phyloP scores from a whole-genome alignment of 2,888 invertebrate species.

The Elmis aenea region DNA sequence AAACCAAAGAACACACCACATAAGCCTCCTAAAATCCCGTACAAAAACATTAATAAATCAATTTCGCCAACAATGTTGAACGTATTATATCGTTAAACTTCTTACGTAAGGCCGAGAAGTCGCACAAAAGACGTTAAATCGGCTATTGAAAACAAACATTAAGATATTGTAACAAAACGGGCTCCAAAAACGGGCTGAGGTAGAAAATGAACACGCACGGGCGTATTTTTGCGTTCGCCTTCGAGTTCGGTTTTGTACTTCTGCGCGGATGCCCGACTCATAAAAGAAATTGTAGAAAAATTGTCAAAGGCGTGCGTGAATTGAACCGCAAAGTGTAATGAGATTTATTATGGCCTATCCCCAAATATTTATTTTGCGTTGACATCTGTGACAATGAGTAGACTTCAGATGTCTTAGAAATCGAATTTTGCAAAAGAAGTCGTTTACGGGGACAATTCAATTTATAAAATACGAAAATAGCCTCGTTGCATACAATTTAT shows the following conservation, averaged over 20 bases:
- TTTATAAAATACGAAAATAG: too few species aligned
- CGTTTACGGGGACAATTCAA: too few species aligned
- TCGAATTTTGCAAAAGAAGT: too few species aligned
- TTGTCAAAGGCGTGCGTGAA: slow-evolving; percentile 30
- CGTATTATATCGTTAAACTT: slow-evolving; percentile 21
- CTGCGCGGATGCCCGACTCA: too few species aligned
- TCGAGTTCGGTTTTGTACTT: too few species aligned
- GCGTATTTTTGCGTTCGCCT: too few species aligned
- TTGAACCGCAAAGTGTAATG: slow-evolving; percentile 35
- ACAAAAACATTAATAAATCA: slow-evolving; percentile 24
- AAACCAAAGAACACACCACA: slow-evolving; percentile 21
- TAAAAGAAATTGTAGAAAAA: slow-evolving; percentile 14
- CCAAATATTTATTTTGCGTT: slow-evolving; percentile 35
- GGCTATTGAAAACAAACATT: slow-evolving; percentile 15
- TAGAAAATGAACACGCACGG: too few species aligned
- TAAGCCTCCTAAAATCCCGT: slow-evolving; percentile 18
- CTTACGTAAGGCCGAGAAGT: slow-evolving; percentile 12
- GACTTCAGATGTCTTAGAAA: slow-evolving; percentile 15
- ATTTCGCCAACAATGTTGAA: slow-evolving; percentile 18
- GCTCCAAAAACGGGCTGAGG: too few species aligned
- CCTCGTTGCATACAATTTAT: too few species aligned
- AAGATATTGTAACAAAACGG: too few species aligned
- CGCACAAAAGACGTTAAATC: slow-evolving; percentile 10
- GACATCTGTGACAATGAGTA: slow-evolving; percentile 25
- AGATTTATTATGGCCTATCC: slow-evolving; percentile 34